Conservation (phyloP, 2,797 vertebrate genomes). For the Hirundo rustica region DNA sequence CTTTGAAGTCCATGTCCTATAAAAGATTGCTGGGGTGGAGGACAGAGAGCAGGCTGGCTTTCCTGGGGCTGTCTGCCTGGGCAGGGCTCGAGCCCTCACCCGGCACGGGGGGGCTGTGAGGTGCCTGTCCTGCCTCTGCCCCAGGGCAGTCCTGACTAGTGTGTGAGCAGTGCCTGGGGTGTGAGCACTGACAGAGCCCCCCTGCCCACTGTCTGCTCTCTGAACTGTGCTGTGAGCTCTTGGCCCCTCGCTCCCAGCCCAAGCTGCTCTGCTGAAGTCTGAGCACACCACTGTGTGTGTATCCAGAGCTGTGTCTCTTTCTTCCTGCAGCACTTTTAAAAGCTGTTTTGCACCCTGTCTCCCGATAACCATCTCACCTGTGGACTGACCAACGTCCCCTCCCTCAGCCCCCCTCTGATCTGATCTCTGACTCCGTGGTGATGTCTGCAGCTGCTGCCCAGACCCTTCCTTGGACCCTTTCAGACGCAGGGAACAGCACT, state of each 20-base stretch:
- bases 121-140: rapidly evolving
- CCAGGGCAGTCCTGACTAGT: background rate
- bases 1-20: slow-evolving; percentile 25
- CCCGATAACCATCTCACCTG: background rate
- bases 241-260: background rate
- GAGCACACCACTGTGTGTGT: background rate
- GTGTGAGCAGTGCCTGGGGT: background rate
- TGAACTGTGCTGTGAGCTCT: background rate
- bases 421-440: background rate
- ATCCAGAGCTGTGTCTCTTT: background rate
- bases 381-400: background rate
- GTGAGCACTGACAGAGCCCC: too few species aligned
- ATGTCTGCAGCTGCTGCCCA: background rate
- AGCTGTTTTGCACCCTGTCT: background rate
- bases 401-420: background rate
- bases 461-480: background rate
- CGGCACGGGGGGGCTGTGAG: background rate
- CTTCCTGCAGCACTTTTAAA: background rate
- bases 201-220: background rate
- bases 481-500: background rate
- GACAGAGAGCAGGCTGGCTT: background rate
- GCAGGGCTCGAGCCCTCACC: background rate
- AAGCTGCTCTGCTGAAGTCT: background rate
- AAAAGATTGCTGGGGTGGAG: background rate
- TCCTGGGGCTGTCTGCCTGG: background rate